A percentile compares a stretch with the other conserved stretches of the same genome.
phyloP scores from a whole-genome alignment of 2,888 invertebrate genomes.

The Lissocephala sabroskyi region DNA sequence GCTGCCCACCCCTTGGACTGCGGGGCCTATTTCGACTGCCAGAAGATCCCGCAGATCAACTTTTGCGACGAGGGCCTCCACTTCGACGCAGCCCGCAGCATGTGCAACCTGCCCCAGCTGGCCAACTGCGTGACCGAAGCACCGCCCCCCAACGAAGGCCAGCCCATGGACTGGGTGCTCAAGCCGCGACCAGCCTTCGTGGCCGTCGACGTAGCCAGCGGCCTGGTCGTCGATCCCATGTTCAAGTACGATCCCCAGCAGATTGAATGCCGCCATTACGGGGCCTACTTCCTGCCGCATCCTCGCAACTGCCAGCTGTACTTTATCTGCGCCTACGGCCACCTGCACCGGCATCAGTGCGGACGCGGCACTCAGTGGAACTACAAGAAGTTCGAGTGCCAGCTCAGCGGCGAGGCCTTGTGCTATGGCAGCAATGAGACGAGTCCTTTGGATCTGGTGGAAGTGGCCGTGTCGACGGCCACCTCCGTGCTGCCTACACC shows the following conservation, averaged over 20 bases:
- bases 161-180: conserved; percentile 18
- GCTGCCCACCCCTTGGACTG: conserved; percentile 63
- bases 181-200: conserved; percentile 39
- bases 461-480: not conserved
- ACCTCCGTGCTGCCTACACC: conserved; percentile 2
- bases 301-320: conserved; percentile 61
- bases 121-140: conserved; percentile 32
- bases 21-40: conserved; percentile 56
- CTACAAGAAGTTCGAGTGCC: conserved; percentile 55
- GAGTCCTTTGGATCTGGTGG: not conserved
- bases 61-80: conserved; percentile 52
- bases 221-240: conserved; percentile 50
- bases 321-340: conserved; percentile 67
- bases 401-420: conserved; percentile 33
- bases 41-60: conserved; percentile 31
- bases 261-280: conserved; percentile 64
- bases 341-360: conserved; percentile 65
- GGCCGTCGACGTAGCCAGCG: conserved; percentile 52
- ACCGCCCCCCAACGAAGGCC: not conserved
- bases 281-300: conserved; percentile 69
- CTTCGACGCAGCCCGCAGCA: conserved; percentile 44
- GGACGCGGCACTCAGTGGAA: conserved; percentile 63
- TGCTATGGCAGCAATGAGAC: conserved; percentile 47
- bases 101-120: conserved; percentile 56
- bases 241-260: conserved; percentile 52